These are phyloP conservation scores for Polia nebulosa DNA, from an alignment of 2,888 invertebrate species.

Conservation along the genomic window DNA sequence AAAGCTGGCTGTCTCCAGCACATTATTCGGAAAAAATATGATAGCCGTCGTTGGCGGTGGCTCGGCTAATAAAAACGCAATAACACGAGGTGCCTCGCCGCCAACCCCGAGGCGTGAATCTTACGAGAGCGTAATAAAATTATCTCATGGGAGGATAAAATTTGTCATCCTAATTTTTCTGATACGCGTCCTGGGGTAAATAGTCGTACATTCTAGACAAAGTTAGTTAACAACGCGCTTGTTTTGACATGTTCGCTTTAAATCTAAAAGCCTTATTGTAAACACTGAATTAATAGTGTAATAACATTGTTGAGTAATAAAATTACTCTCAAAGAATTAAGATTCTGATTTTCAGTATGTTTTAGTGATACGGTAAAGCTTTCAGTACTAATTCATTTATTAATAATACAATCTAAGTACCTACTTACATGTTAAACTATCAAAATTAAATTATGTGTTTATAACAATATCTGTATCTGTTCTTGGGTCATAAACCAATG, in stretches of 20 bases:
- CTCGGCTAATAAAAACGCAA: slow-evolving; percentile 87
- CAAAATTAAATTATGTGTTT: slow-evolving; percentile 25
- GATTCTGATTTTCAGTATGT: slow-evolving; percentile 11
- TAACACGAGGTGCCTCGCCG: slow-evolving; percentile 79
- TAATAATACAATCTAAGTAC: slow-evolving; percentile 2
- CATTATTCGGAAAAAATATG: slow-evolving; percentile 83
- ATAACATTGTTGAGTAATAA: background rate
- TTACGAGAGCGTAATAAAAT: slow-evolving; percentile 85
- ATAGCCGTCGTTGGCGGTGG: slow-evolving; percentile 76
- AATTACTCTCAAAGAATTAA: slow-evolving; percentile 16
- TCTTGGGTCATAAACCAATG: slow-evolving; percentile 63
- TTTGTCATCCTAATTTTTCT: slow-evolving; percentile 82
- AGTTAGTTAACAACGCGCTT: slow-evolving; percentile 12
- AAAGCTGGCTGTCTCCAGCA: slow-evolving; percentile 76
- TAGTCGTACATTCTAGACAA: slow-evolving; percentile 37
- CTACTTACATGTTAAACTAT: too few relatives aligned
- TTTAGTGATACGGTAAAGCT: slow-evolving; percentile 6
- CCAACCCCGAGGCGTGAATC: slow-evolving; percentile 81
- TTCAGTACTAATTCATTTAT: slow-evolving; percentile 13
- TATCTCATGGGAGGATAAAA: slow-evolving; percentile 84
- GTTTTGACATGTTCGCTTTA: slow-evolving; percentile 11
- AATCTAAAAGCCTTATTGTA: slow-evolving; percentile 8
- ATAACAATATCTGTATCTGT: slow-evolving; percentile 40
- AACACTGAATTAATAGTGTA: slow-evolving; percentile 3
- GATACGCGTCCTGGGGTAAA: slow-evolving; percentile 59